Percentiles rank a stretch among this genome's conserved stretches.
Evolutionary conservation across 2,113 vertebrate genomes (phyloP).

Genomic region (Gopherus flavomarginatus): DNA sequence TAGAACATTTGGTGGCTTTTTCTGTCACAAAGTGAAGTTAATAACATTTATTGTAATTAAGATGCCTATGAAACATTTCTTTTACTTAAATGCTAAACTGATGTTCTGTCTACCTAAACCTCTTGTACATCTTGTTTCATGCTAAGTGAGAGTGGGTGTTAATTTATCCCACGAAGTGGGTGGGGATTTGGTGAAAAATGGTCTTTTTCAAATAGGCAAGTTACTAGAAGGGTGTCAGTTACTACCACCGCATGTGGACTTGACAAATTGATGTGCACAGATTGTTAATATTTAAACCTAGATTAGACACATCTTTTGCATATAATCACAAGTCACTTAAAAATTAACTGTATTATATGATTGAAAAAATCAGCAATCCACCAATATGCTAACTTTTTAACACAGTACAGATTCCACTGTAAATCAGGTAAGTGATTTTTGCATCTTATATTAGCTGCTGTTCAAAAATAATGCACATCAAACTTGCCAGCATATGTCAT

Average conservation of each 20-base stretch:
- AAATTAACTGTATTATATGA: not conserved
- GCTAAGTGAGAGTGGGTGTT: not conserved
- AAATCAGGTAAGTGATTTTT: not conserved
- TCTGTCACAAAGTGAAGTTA: slow-evolving; percentile 57
- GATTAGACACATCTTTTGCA: not conserved
- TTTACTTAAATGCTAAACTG: slow-evolving; percentile 28
- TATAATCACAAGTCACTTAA: not conserved
- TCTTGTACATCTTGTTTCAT: not conserved
- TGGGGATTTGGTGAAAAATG: not conserved
- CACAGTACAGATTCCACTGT: not conserved
- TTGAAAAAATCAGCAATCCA: not conserved
- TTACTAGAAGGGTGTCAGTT: not conserved
- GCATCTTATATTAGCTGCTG: not conserved
- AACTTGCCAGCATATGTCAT: not conserved
- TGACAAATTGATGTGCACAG: not conserved
- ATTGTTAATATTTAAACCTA: not conserved
- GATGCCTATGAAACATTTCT: slow-evolving; percentile 62
- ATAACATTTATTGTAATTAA: slow-evolving; percentile 76
- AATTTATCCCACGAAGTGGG: not conserved
- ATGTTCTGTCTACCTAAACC: not conserved
- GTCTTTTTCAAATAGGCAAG: not conserved
- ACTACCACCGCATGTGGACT: not conserved
- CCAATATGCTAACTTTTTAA: not conserved
- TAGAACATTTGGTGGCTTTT: slow-evolving; percentile 63
- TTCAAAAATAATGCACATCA: not conserved